Conservation (phyloP, 1,140 invertebrate species). For the Dufourea novaeangliae region DNA sequence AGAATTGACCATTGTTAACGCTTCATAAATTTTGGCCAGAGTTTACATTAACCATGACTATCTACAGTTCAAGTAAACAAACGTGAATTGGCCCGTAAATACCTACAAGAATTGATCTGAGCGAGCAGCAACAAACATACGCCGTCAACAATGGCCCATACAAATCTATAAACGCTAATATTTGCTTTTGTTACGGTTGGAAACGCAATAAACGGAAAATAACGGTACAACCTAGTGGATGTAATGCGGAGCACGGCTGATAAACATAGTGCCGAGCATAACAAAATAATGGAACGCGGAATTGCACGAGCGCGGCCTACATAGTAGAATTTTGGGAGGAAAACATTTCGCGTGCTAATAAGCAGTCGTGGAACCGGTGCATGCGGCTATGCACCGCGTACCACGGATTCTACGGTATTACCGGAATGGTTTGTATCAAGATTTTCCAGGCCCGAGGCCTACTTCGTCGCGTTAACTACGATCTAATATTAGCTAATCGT, state of each 20-base stretch:
- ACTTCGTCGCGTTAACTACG: slow-evolving; percentile 36
- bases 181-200: background rate
- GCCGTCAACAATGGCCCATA: no score
- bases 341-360: slow-evolving; percentile 48
- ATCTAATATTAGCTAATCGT: slow-evolving; percentile 39
- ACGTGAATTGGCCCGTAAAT: no score
- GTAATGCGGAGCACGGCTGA: background rate
- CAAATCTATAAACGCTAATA: slow-evolving; percentile 2
- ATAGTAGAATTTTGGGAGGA: slow-evolving; percentile 15
- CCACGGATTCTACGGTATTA: slow-evolving; percentile 50
- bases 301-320: background rate
- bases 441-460: slow-evolving; percentile 51
- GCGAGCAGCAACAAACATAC: background rate
- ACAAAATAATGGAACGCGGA: slow-evolving; percentile 24
- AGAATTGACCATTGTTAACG: no score
- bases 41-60: no score
- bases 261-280: background rate
- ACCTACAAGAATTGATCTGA: no score
- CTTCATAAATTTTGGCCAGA: no score
- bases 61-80: no score
- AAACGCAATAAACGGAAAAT: background rate
- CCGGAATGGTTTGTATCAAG: slow-evolving; percentile 59
- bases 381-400: slow-evolving; percentile 23
- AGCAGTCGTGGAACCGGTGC: slow-evolving; percentile 23
- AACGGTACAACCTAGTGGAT: background rate